Base-by-base conservation (phyloP, 2,797 vertebrate species). In the Cichlasoma orientale region DNA sequence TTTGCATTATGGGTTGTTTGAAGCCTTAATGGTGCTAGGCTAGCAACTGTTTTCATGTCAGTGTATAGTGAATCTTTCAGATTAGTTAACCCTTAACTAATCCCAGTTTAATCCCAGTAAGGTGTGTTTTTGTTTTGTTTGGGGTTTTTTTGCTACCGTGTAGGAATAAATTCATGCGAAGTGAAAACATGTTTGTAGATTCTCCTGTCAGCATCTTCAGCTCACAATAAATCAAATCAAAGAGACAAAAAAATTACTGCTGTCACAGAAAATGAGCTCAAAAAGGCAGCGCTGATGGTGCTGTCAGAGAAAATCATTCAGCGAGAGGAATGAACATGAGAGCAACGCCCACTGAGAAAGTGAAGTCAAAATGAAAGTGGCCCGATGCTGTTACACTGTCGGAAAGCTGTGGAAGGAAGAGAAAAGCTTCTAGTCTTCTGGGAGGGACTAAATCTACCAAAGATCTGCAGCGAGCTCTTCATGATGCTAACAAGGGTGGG, bases 121-220 rank as follows among this genome's bases (percentile, higher is more conserved):
- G 38, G 44, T 23, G 8, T 47, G 18, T 0, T 44, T 44, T 5
- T 25, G 13, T 12, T 12, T 41, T 13, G 3, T 1, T 13, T 41
- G 27, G n/a, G n/a, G n/a, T n/a, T 38, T 4, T 12, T 41, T 41
- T 61, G 4, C 21, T 44, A 36, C 8, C 16, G 25, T 25, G 59
- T 41, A 66, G 59, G 23, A 44, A 47, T 31, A 44, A 63, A 44
- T 63, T 44, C 38, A 27, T 38, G 23, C 27, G 21, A 27, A 68
- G 41, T 50, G 63, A 68, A 68, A 68, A 50, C 16, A 29, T 29
- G 25, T 50, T 29, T 29, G 25, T 29, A 44, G 16, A 23, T n/a
- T 68, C 18, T 29, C 19, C 41, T 29, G 25, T 36, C 8, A 36
- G 0, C 41, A 8, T 68, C 41, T 50, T 68, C 13, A 68, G 2